Percentiles rank a stretch among this genome's conserved stretches.
Evolutionary conservation across 2,797 vertebrate genomes (phyloP).

Genomic region (Fringilla coelebs): DNA sequence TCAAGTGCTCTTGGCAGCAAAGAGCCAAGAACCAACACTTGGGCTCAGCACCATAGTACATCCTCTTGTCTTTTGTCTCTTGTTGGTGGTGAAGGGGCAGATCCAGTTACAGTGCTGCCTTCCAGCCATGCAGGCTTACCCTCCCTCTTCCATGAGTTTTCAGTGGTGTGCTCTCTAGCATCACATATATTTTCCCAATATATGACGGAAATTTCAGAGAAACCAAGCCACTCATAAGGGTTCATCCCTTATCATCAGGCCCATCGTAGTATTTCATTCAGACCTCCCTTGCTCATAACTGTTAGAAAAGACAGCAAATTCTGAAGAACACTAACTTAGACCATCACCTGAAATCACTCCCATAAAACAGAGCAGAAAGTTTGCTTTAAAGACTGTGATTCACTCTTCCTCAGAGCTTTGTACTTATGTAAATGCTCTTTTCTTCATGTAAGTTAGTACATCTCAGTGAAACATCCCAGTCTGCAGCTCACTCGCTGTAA

Average conservation of each 20-base stretch:
- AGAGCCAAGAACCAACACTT: background rate
- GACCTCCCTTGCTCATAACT: background rate
- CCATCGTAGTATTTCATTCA: background rate
- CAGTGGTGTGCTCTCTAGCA: background rate
- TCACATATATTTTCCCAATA: background rate
- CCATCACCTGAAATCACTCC: background rate
- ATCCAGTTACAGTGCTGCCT: background rate
- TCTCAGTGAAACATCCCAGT: background rate
- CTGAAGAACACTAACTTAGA: background rate
- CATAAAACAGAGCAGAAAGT: background rate
- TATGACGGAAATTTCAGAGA: background rate
- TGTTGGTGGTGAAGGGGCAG: background rate
- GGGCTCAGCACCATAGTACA: background rate
- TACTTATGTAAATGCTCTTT: slow-evolving; percentile 22
- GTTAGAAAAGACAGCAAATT: background rate
- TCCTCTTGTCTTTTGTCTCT: background rate
- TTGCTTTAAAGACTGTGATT: slow-evolving; percentile 14
- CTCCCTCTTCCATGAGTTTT: background rate
- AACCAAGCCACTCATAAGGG: background rate
- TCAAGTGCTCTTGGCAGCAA: background rate
- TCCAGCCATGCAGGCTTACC: background rate
- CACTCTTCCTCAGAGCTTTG: slow-evolving; percentile 21
- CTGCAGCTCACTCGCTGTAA: slow-evolving; percentile 28
- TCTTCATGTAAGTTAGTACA: slow-evolving; percentile 12
- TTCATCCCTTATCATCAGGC: background rate